phyloP scores from a whole-genome alignment of 2,888 invertebrate genomes.

The Octodonta nipae region DNA sequence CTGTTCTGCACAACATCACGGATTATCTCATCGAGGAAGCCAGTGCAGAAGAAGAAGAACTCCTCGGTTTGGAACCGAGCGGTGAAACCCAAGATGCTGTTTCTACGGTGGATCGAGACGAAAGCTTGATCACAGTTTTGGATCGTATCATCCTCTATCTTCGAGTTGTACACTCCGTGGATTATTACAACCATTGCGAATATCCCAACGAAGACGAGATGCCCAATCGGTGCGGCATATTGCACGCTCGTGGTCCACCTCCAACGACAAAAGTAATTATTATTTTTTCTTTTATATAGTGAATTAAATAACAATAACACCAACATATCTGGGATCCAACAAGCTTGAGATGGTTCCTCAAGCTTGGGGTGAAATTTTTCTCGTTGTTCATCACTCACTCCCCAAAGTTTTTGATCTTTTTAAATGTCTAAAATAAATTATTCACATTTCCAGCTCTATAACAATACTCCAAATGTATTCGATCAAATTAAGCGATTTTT shows the following conservation, averaged over 20 bases:
- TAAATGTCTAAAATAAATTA: too few species aligned
- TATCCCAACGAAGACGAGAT: constrained; percentile 99
- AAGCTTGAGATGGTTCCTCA: too few species aligned
- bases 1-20: constrained; percentile 89
- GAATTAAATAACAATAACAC: too few species aligned
- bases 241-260: constrained; percentile 86
- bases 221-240: constrained; percentile 97
- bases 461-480: too few species aligned
- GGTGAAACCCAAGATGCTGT: constrained; percentile 36
- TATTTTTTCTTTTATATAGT: too few species aligned
- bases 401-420: too few species aligned
- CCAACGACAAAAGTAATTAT: constrained; percentile 55
- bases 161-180: constrained; percentile 93
- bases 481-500: too few species aligned
- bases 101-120: constrained; percentile 53
- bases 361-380: too few species aligned
- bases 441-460: too few species aligned
- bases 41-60: constrained; percentile 93
- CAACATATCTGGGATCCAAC: too few species aligned
- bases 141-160: constrained; percentile 81
- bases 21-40: constrained; percentile 97
- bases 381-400: too few species aligned
- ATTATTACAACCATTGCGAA: constrained; percentile 97
- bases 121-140: constrained; percentile 54
- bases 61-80: constrained; percentile 54